Percentiles rank a stretch among this genome's conserved stretches.
Evolutionary conservation across 35 echinoderm and acorn worm species (phyloP).

Genomic region (Heliocidaris tuberculata): DNA sequence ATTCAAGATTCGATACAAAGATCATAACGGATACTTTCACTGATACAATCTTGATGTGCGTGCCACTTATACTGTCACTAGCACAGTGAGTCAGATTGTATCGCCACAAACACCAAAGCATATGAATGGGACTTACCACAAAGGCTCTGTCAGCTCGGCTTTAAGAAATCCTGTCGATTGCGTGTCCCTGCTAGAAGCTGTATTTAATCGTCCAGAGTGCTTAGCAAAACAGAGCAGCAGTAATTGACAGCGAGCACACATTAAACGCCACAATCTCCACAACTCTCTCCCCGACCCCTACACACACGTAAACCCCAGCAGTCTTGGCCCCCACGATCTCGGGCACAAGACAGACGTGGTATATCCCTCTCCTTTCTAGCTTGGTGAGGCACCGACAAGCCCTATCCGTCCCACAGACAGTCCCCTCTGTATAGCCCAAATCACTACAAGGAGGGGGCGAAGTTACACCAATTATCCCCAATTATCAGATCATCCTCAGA

Average conservation of each 20-base stretch:
- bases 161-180: slow-evolving; percentile 16
- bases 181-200: slow-evolving; percentile 24
- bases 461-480: slow-evolving; percentile 24
- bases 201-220: slow-evolving; percentile 48
- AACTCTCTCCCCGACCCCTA: not conserved
- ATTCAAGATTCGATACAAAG: not conserved
- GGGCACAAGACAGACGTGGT: slow-evolving; percentile 14
- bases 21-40: not conserved
- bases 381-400: not conserved
- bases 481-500: slow-evolving; percentile 46
- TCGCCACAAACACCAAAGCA: slow-evolving; percentile 17
- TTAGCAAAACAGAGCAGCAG: slow-evolving; percentile 44
- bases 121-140: slow-evolving; percentile 39
- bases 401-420: slow-evolving; percentile 5
- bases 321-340: not conserved
- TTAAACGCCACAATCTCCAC: slow-evolving; percentile 28
- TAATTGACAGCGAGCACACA: slow-evolving; percentile 48
- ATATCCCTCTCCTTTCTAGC: not conserved
- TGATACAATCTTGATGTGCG: not conserved
- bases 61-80: not conserved
- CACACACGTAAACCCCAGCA: not conserved
- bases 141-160: not conserved
- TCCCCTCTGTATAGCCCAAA: slow-evolving; percentile 1
- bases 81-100: not conserved
- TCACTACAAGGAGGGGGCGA: slow-evolving; percentile 25